Evolutionary conservation across 2,888 invertebrate genomes (phyloP), one percentile per base, ranked within the genome.

Genomic region (Zelleria hepariella): DNA sequence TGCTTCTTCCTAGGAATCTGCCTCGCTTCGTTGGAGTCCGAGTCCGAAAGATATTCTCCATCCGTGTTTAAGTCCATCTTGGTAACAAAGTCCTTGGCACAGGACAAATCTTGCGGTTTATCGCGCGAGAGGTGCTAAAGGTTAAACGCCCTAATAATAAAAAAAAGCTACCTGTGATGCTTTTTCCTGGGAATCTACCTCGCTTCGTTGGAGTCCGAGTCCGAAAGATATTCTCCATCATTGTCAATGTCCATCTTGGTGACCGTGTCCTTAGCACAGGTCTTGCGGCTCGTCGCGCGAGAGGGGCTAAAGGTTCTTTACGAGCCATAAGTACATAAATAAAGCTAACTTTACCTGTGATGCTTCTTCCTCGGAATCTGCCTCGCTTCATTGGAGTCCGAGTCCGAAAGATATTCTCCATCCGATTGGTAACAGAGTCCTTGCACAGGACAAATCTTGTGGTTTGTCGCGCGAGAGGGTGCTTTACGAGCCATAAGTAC

Each of bases 371-470:
- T 80, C 5, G 82, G 78, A 64, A 86, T 81, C 62, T 82, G 85
- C 67, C 86, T 78, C 2, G 85, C 80, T 75, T 88, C 89, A 64
- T 89, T 88, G 1, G 89, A 87, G 65, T 90, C 90, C 0, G 89
- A 89, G 69, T 90, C 90, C 0, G 90, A 89, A 67, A 88, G 65
- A 64, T 90, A 90, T 74, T 90, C 89, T 90, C 90, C 87, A 90
- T 89, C 75, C 90, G 89, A 20, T 82, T 71, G 26, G 26, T 26
- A 2, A 76, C 69, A 24, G 77, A 70, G 60, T 91, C 91, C 69
- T 91, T 91, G 89, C 76, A 67, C 91, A 91, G 7, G 91, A 91
- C 91, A n/a, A n/a, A n/a, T n/a, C n/a, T n/a, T n/a, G n/a, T n/a
- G n/a, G n/a, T n/a, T n/a, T n/a, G n/a, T 86, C 88, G 89, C 57